These are phyloP conservation scores for Oncopodura yosiiana DNA, from an alignment of 1,140 invertebrate genomes.

Conservation along the genomic window DNA sequence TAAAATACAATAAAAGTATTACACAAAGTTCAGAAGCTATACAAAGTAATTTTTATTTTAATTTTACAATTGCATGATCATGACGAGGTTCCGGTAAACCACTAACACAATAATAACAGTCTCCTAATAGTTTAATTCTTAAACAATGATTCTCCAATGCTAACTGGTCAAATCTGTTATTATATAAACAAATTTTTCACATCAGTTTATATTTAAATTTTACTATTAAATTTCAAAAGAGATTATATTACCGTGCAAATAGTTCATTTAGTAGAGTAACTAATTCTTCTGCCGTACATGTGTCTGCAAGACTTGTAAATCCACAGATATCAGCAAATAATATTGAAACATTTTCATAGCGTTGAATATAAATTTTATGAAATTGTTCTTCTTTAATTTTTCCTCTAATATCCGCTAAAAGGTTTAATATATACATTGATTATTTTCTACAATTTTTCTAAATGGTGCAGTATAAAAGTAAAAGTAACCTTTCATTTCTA, in stretches of 20 bases:
- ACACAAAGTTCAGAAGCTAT: background rate
- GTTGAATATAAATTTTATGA: conserved; percentile 95
- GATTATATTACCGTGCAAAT: conserved; percentile 65
- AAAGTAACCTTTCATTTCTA: conserved; percentile 99
- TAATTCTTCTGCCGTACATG: conserved; percentile 90
- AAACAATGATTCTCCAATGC: conserved; percentile 84
- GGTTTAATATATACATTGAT: no score
- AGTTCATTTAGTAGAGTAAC: conserved; percentile 89
- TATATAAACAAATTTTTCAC: background rate
- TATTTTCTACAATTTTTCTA: no score
- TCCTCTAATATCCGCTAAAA: conserved; percentile 84
- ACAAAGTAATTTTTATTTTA: no score
- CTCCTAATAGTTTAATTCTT: conserved; percentile 81
- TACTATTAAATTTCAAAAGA: background rate
- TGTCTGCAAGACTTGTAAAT: conserved; percentile 86
- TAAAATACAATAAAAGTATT: conserved; percentile 46
- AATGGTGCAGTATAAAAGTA: no score
- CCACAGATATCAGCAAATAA: conserved; percentile 97
- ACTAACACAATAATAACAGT: conserved; percentile 91
- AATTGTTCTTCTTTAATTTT: conserved; percentile 86
- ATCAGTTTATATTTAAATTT: background rate
- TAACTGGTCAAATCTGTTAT: conserved; percentile 75
- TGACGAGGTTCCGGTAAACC: conserved; percentile 77
- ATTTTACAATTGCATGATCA: no score
- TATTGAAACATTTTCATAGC: conserved; percentile 88